Conservation (phyloP, 2,113 vertebrate genomes). For the Oriolus oriolus region DNA sequence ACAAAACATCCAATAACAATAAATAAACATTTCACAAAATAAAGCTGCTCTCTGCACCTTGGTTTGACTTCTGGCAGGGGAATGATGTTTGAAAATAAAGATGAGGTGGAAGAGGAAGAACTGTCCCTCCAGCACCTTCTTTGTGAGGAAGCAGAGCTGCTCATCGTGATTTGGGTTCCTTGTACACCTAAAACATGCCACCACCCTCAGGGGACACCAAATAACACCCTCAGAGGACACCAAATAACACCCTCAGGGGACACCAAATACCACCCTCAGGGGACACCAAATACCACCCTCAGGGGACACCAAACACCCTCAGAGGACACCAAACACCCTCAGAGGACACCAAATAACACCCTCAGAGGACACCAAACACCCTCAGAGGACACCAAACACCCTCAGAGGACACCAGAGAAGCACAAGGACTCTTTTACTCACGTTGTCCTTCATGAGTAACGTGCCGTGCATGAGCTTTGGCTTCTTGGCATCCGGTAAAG, state of each 20-base stretch:
- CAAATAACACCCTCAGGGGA: not conserved
- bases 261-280: not conserved
- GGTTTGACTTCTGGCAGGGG: not conserved
- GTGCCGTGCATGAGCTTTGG: constrained; percentile 90
- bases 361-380: not conserved
- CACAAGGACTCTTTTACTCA: constrained; percentile 55
- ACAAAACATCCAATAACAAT: accelerated
- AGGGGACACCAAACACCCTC: not conserved
- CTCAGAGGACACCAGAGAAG: not conserved
- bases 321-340: not conserved
- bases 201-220: not conserved
- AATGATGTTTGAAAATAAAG: not conserved
- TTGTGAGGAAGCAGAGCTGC: not conserved
- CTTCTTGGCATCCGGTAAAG: constrained; percentile 85
- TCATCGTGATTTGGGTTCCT: not conserved
- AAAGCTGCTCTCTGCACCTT: not conserved
- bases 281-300: not conserved
- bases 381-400: not conserved
- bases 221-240: not conserved
- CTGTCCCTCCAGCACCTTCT: not conserved
- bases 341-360: no score
- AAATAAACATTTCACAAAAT: not conserved
- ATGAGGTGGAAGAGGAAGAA: not conserved
- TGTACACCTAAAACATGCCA: accelerated
- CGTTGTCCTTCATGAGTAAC: constrained; percentile 93